These are phyloP conservation scores for Gymnorhina tibicen DNA, from an alignment of 2,113 vertebrate species.

Conservation along the genomic window DNA sequence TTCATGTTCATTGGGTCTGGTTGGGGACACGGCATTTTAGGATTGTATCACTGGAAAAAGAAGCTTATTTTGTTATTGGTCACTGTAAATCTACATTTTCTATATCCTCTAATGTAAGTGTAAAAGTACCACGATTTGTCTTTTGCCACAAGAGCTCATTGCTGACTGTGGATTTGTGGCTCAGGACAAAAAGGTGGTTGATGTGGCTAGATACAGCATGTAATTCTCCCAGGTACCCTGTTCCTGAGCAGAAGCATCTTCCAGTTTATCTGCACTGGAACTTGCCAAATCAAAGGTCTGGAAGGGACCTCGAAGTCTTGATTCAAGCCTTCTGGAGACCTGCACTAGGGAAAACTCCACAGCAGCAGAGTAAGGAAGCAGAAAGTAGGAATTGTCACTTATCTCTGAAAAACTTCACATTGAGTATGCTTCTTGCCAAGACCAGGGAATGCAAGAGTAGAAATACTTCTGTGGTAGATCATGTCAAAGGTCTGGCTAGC, in stretches of 20 bases:
- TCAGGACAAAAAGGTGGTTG: background rate
- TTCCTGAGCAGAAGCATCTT: background rate
- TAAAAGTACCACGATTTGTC: background rate
- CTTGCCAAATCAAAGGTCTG: background rate
- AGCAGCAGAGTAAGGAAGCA: background rate
- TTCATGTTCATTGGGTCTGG: background rate
- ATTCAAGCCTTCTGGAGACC: background rate
- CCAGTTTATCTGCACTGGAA: background rate
- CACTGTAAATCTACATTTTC: background rate
- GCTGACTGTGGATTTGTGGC: background rate
- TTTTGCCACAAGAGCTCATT: background rate
- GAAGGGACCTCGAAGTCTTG: background rate
- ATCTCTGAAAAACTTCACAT: background rate
- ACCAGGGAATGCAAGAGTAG: background rate
- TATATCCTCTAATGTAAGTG: background rate
- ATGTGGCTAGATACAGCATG: background rate
- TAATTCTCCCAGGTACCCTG: background rate
- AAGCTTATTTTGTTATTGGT: background rate
- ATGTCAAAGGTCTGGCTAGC: background rate
- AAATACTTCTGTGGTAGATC: background rate
- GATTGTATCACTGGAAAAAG: background rate
- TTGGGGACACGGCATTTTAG: background rate
- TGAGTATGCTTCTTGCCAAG: background rate
- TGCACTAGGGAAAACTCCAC: background rate
- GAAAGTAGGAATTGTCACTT: background rate